phyloP scores from a whole-genome alignment of 2,888 invertebrate species.

The Micropterix aruncella region DNA sequence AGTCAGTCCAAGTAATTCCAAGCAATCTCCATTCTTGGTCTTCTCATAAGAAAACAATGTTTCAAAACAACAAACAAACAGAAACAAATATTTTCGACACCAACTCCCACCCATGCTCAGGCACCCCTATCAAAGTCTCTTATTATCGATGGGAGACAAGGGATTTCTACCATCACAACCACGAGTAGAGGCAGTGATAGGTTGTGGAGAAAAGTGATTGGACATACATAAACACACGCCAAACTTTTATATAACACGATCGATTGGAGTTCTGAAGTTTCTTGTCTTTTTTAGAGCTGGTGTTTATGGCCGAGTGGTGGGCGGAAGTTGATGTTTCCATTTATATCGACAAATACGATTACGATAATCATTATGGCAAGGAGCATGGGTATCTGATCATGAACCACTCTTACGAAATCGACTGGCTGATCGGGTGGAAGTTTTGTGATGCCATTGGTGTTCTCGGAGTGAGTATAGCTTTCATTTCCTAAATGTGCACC shows the following conservation, averaged over 20 bases:
- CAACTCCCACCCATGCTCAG: too few relatives aligned
- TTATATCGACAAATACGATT: slow-evolving; percentile 66
- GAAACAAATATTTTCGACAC: too few relatives aligned
- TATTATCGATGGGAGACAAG: too few relatives aligned
- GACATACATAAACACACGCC: background rate
- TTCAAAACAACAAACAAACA: too few relatives aligned
- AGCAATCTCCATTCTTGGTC: too few relatives aligned
- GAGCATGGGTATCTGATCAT: slow-evolving; percentile 84
- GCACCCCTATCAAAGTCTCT: too few relatives aligned
- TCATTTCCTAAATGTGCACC: too few relatives aligned
- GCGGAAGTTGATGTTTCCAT: slow-evolving; percentile 57
- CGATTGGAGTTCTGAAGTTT: slow-evolving; percentile 9
- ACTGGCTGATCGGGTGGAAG: slow-evolving; percentile 93
- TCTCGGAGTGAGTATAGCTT: slow-evolving; percentile 67
- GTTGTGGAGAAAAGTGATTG: background rate
- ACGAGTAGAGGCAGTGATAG: background rate
- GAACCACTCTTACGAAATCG: slow-evolving; percentile 93
- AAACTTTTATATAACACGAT: background rate
- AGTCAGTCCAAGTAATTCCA: too few relatives aligned
- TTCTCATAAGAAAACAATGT: too few relatives aligned
- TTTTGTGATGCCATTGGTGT: slow-evolving; percentile 67
- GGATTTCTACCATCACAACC: too few relatives aligned
- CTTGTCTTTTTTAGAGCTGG: slow-evolving; percentile 55
- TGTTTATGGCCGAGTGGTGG: slow-evolving; percentile 93
- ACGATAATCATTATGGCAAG: slow-evolving; percentile 66